A percentile compares a stretch with the other conserved stretches of the same genome.
phyloP scores from a whole-genome alignment of 2,888 invertebrate genomes.

The Polymixis lichenea region DNA sequence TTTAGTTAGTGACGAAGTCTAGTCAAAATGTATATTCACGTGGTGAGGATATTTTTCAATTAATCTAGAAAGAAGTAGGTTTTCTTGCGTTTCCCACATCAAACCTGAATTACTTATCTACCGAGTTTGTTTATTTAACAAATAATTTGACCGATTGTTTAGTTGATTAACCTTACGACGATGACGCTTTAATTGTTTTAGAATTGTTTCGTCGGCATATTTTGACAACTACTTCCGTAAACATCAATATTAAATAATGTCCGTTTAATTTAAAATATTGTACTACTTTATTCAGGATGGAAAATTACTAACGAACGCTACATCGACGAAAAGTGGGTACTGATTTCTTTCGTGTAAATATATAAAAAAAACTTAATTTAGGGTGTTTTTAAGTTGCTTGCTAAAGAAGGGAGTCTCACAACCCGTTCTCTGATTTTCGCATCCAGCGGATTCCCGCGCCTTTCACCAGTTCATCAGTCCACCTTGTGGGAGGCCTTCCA shows the following conservation, averaged over 20 bases:
- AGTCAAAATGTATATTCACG: background rate
- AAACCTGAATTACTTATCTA: background rate
- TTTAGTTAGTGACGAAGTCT: background rate
- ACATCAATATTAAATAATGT: slow-evolving; percentile 32
- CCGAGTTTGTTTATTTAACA: background rate
- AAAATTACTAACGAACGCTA: slow-evolving; percentile 8
- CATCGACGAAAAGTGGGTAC: background rate
- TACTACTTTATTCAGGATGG: background rate
- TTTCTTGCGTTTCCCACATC: background rate
- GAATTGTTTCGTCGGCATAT: slow-evolving; percentile 32
- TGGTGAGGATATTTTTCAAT: background rate
- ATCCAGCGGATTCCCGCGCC: too few species aligned
- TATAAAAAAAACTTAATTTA: background rate
- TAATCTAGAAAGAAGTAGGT: background rate
- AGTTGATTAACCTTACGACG: slow-evolving; percentile 31
- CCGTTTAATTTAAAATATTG: background rate
- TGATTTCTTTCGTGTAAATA: background rate
- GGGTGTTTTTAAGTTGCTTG: background rate
- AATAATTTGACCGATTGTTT: slow-evolving; percentile 20
- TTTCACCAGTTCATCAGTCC: too few species aligned
- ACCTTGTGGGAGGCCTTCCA: too few species aligned
- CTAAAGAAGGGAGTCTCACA: background rate
- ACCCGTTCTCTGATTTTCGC: too few species aligned
- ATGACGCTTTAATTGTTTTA: slow-evolving; percentile 44
- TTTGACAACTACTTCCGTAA: slow-evolving; percentile 37